A percentile compares a stretch with the other conserved stretches of the same genome.
Conservation (phyloP, 2,888 invertebrate genomes). For the Meloe dianella region DNA sequence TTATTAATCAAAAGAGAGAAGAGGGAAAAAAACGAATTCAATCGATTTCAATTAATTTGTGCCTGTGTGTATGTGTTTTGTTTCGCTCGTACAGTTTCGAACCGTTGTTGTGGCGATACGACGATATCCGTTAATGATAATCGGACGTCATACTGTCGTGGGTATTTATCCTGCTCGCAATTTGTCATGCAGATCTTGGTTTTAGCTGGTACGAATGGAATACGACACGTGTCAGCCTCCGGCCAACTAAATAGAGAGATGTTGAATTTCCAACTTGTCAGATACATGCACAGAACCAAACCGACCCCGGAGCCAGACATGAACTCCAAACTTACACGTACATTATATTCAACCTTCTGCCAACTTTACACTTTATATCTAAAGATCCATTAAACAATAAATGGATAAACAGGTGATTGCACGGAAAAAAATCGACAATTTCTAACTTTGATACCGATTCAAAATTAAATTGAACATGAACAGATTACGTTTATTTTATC, state of each 20-base stretch:
- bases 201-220: conserved; percentile 20
- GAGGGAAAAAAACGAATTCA: too few relatives aligned
- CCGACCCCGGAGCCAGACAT: conserved; percentile 26
- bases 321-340: conserved; percentile 17
- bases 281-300: conserved; percentile 21
- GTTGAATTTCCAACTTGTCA: conserved; percentile 35
- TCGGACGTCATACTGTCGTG: conserved; percentile 1
- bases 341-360: not conserved
- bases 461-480: not conserved
- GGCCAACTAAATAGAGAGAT: conserved; percentile 30
- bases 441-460: too few relatives aligned
- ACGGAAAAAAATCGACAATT: too few relatives aligned
- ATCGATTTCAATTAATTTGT: too few relatives aligned
- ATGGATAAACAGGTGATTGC: not conserved
- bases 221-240: conserved; percentile 34
- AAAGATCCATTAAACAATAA: not conserved
- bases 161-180: conserved; percentile 21
- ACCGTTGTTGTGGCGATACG: not conserved
- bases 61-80: too few relatives aligned
- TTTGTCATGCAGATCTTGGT: conserved; percentile 31
- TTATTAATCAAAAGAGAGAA: too few relatives aligned
- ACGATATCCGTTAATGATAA: not conserved
- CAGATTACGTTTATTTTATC: conserved; percentile 16
- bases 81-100: not conserved
- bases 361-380: not conserved